Evolutionary conservation across 1,140 invertebrate species (phyloP), one percentile per base, ranked within the genome.

Genomic region (Drosophila murphyi): DNA sequence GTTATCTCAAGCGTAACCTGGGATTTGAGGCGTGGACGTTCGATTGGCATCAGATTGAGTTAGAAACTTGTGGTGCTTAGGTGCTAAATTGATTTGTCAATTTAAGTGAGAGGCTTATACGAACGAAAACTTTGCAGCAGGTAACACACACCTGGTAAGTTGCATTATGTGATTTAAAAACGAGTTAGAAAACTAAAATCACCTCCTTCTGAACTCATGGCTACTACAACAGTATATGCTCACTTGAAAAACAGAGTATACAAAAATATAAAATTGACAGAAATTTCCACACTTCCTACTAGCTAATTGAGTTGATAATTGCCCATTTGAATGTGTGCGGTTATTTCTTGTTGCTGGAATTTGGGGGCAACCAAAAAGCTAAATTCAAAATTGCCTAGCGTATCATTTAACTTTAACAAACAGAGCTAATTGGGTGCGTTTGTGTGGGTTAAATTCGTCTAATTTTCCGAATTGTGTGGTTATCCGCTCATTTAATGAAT

Each of bases 61-160:
- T 35, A 10, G 2, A 70, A 74, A 76, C 51, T 61, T 41, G 20
- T n/a, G 51, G 55, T 62, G 57, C 64, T 75, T 72, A 57, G 67
- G 57, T 76, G 63, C 61, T 72, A 79, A 76, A 83, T 82, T 83
- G 76, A 78, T 76, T 79, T 76, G 29, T 60, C 76, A 72, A 69
- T 72, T 79, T 69, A 35, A 6, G 54, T 47, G 57, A 75, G 62
- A 8, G 51, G 34, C 29, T 48, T 39, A 12, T 12, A 20, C 8
- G 3, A 37, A 43, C 3, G 0, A 2, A 63, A 69, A 67, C 41
- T 62, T 71, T 56, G n/a, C 4, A 45, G 56, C 50, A 47, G 32
- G 10, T 7, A 45, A 20, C 20, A 8, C 20, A 20, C 20, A 20
- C 20, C 20, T 20, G 54, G 45, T 20, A 20, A 37, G 32, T 5